Percentiles rank a stretch among this genome's conserved stretches.
Conservation (phyloP, 1,140 invertebrate genomes). For the Dendrolimus kikuchii region DNA sequence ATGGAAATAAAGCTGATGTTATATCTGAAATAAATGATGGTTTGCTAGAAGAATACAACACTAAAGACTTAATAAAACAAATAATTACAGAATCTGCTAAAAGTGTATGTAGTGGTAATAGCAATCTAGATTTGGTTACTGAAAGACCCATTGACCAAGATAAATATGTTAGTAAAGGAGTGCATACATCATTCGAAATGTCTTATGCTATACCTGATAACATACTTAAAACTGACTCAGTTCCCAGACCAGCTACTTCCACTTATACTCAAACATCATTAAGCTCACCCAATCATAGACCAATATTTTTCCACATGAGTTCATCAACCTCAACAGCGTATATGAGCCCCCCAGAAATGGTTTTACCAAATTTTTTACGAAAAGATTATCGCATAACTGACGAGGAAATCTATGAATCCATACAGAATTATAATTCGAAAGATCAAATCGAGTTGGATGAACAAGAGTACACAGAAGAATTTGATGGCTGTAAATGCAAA, state of each 20-base stretch:
- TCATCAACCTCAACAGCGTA: constrained; percentile 67
- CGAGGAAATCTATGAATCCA: constrained; percentile 23
- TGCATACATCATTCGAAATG: constrained; percentile 31
- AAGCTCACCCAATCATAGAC: constrained; percentile 39
- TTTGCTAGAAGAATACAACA: no score
- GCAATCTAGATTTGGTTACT: no score
- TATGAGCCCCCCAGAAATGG: constrained; percentile 64
- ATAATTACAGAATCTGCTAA: no score
- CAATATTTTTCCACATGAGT: constrained; percentile 54
- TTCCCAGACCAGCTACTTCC: constrained; percentile 34
- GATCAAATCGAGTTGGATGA: not conserved
- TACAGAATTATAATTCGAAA: not conserved
- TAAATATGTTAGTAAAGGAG: constrained; percentile 27
- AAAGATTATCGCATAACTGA: constrained; percentile 20
- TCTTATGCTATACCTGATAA: constrained; percentile 21
- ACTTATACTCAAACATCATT: constrained; percentile 51
- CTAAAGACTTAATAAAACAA: no score
- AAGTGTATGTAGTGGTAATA: no score
- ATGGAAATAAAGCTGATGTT: no score
- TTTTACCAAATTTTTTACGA: constrained; percentile 49
- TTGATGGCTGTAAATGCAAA: constrained; percentile 11
- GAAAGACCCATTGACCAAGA: not conserved
- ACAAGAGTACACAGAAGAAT: constrained; percentile 12
- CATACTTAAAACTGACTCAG: constrained; percentile 21
- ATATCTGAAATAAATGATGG: no score